Conservation (phyloP, 2,797 vertebrate species). For the Loris lydekkerianus region DNA sequence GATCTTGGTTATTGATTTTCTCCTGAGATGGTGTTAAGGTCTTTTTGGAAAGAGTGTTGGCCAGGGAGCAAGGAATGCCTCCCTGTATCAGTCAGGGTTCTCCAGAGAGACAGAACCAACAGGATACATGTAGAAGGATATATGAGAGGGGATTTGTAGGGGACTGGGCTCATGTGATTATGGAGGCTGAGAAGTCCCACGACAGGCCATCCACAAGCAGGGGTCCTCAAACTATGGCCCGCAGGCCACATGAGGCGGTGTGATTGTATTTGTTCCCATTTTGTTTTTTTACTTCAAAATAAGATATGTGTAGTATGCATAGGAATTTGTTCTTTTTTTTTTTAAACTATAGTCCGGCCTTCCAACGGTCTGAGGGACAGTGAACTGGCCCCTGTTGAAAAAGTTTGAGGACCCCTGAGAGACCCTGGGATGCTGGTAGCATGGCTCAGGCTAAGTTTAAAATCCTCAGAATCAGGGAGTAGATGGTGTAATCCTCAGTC, state of each 20-base stretch:
- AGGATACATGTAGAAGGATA: neutral
- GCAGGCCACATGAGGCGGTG: too few species aligned
- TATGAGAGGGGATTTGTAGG: neutral
- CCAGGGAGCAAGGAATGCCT: neutral
- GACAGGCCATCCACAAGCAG: neutral
- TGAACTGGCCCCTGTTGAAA: too few species aligned
- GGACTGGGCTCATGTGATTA: neutral
- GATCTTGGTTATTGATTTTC: slow-evolving; percentile 54
- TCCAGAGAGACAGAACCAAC: neutral
- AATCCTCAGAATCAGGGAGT: neutral
- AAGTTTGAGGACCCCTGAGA: too few species aligned
- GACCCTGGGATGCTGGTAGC: neutral
- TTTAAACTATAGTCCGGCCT: too few species aligned
- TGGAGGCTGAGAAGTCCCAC: neutral
- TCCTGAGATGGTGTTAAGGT: neutral
- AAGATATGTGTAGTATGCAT: too few species aligned
- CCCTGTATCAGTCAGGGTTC: neutral
- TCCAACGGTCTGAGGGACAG: too few species aligned
- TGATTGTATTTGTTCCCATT: too few species aligned
- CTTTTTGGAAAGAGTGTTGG: slow-evolving; percentile 45
- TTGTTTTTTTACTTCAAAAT: too few species aligned
- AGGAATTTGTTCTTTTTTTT: too few species aligned
- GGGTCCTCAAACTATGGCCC: too few species aligned
- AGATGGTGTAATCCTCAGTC: neutral
- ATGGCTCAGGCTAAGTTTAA: neutral